Conservation (phyloP, 2,113 vertebrate genomes). For the Perca fluviatilis region DNA sequence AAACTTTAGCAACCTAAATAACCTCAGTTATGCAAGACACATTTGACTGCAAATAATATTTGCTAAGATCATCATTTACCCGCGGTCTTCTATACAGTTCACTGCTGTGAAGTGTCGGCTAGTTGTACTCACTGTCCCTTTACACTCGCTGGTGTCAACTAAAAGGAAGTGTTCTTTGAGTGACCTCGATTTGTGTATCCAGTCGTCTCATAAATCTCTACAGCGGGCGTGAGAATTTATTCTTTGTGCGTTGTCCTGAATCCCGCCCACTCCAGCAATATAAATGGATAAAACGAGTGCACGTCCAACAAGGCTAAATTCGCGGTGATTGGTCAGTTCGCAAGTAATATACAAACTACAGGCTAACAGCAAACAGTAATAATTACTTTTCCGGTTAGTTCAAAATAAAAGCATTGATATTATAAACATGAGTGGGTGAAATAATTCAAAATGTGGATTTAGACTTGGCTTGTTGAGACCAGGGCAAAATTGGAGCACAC, state of each 20-base stretch:
- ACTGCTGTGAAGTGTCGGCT: background rate
- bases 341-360: background rate
- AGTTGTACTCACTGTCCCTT: constrained; percentile 24
- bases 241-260: background rate
- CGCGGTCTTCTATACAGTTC: background rate
- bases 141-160: constrained; percentile 49
- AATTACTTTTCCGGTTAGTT: constrained; percentile 20
- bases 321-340: constrained; percentile 56
- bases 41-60: background rate
- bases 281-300: background rate
- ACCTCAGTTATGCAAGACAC: background rate
- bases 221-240: no score
- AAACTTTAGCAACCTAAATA: constrained; percentile 13
- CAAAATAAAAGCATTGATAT: constrained; percentile 40
- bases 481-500: background rate
- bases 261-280: background rate
- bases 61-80: background rate
- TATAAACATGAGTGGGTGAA: background rate
- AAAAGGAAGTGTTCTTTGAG: constrained; percentile 35
- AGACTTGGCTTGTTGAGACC: background rate
- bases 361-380: background rate
- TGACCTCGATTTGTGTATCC: constrained; percentile 54
- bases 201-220: background rate
- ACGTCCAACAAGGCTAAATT: background rate
- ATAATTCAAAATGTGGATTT: background rate